Evolutionary conservation across 2,888 invertebrate genomes (phyloP), one percentile per base, ranked within the genome.

Genomic region (Argyresthia goedartella): DNA sequence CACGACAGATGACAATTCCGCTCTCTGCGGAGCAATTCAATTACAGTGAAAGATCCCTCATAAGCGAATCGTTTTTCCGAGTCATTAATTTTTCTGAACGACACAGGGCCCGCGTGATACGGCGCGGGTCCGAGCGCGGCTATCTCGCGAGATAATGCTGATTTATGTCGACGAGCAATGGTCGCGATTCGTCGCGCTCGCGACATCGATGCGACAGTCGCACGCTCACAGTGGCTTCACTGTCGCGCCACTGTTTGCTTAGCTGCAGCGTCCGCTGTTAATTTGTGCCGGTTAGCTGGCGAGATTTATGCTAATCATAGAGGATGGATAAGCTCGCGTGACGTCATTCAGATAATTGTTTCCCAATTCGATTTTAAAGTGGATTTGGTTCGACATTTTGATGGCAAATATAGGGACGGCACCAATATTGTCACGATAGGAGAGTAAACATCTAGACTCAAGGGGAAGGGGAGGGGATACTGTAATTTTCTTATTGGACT

Each of bases 21-120:
- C 79, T 81, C 82, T 84, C 82, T 74, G 74, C 63, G 79, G 84
- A 66, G 75, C 84, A 85, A 86, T 86, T 85, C 86, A 86, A 86
- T 86, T 86, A 86, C 82, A 85, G 76, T 77, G 81, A 82, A 81
- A 82, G 82, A 86, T 86, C 86, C 84, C 85, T 86, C 86, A 86
- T 86, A 86, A 86, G 85, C 84, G 86, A 84, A 85, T 85, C 86
- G 85, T 85, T 86, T 86, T 86, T 86, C 86, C 86, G 81, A 74
- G 84, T 82, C 86, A 86, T 86, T 85, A 86, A 86, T 84, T 86
- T 86, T 85, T 86, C 82, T 81, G 76, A 86, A 85, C 84, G 86
- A 82, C 82, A 84, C 81, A 72, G 78, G 80, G 74, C 74, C 68
- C 69, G 76, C 76, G 76, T 74, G 85, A 82, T 85, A 84, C 71